A percentile compares a stretch with the other conserved stretches of the same genome.
Evolutionary conservation across 2,797 vertebrate genomes (phyloP).

Genomic region (Carduelis carduelis): DNA sequence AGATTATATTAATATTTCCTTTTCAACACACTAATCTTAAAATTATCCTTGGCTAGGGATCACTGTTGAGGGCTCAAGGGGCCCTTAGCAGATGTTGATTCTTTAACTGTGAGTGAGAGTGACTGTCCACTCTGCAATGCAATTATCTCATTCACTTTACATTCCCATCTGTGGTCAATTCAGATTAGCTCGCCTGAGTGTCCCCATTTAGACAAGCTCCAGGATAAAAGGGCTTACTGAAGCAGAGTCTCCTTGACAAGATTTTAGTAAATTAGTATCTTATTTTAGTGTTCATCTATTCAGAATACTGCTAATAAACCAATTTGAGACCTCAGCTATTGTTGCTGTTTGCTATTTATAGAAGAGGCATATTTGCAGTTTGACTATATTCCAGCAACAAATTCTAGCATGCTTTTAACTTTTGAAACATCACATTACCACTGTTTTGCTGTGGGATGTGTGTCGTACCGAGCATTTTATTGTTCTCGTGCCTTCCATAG

Average conservation of each 20-base stretch:
- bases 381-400: constrained; percentile 25
- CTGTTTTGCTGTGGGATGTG: not conserved
- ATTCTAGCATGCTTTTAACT: not conserved
- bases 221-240: constrained; percentile 57
- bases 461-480: not conserved
- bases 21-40: not conserved
- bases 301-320: constrained; percentile 64
- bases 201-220: constrained; percentile 59
- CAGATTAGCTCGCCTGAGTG: constrained; percentile 63
- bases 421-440: not conserved
- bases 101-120: constrained; percentile 24
- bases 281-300: constrained; percentile 41
- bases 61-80: not conserved
- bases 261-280: constrained; percentile 59
- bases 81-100: constrained; percentile 49
- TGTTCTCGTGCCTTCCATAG: not conserved
- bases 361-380: not conserved
- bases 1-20: not conserved
- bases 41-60: not conserved
- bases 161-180: constrained; percentile 59
- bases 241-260: constrained; percentile 54
- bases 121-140: constrained; percentile 63
- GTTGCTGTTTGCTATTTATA: constrained; percentile 41
- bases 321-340: constrained; percentile 20
- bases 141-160: constrained; percentile 60